These are phyloP conservation scores for Ptyas mucosa DNA, from an alignment of 2,113 vertebrate genomes.

Conservation along the genomic window DNA sequence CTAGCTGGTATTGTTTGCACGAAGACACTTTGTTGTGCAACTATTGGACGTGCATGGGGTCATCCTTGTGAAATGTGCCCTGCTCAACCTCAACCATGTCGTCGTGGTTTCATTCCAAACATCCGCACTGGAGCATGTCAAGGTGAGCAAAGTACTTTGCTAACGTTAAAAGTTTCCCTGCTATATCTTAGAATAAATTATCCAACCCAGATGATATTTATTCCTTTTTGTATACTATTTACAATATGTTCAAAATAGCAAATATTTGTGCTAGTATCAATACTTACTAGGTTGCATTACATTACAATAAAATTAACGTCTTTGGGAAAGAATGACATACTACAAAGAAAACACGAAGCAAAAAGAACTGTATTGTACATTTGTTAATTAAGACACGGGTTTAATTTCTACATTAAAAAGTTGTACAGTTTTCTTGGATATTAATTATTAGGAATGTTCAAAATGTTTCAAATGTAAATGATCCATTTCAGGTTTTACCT, in stretches of 20 bases:
- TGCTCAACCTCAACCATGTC: constrained; percentile 74
- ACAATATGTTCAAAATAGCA: neutral
- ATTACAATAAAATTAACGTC: neutral
- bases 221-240: neutral
- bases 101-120: constrained; percentile 75
- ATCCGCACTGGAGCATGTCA: constrained; percentile 76
- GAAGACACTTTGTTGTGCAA: constrained; percentile 78
- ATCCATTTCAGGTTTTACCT: neutral
- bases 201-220: neutral
- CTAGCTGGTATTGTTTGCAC: constrained; percentile 76
- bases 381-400: neutral
- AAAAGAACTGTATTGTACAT: neutral
- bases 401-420: neutral
- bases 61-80: constrained; percentile 77
- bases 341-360: neutral
- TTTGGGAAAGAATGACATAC: neutral
- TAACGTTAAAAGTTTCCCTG: neutral
- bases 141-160: constrained; percentile 56
- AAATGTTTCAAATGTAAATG: neutral
- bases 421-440: neutral
- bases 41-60: constrained; percentile 75
- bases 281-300: neutral
- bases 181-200: neutral
- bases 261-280: neutral
- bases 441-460: neutral